Base-by-base conservation (phyloP, 2,113 vertebrate species). In the Grammomys dolichurus region DNA sequence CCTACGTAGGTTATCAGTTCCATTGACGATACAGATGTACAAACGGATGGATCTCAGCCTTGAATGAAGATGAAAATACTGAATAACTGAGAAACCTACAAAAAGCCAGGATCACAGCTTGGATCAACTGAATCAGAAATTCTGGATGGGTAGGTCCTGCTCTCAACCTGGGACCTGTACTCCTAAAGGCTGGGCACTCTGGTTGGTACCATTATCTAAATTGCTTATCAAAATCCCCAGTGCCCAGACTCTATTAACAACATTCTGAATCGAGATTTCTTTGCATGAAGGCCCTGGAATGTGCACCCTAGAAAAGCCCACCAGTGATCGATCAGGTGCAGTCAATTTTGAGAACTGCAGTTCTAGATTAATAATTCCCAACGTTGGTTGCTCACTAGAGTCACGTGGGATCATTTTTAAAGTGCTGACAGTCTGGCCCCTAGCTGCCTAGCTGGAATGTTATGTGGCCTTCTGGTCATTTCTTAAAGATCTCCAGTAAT, bases 391-490 rank as follows among this genome's bases (percentile, higher is more conserved):
- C 56, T 58, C 1, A 14, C 22, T 88, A 60, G 22, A 82, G 86
- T 72, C 46, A 73, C 3, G 48, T 63, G 67, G 12, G 16, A 19
- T 91, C 91, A 88, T 80, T 96, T 92, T 4, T 31, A 95, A 91
- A 76, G 48, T 77, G 20, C 24, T 4, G 60, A 60, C 51, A 58
- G 63, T 60, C 58, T 91, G 63, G 63, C 26, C 26, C 63, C 63
- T 65, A 26, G 65, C 43, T 72, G 43, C 85, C 12, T 86, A 93
- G 65, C 33, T 67, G 33, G 43, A 9, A 40, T 46, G 26, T 3
- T 26, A 3, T 86, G n/a, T 87, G 48, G 43, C 12, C 73, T 69
- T 16, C 40, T 40, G n/a, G 28, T 19, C 82, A 65, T 46, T 65
- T 65, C 58, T 81, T 43, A 72, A 60, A 75, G 56, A 7, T 80